Evolutionary conservation across 2,113 vertebrate genomes (phyloP), one percentile per base, ranked within the genome.

Genomic region (Solenodon paradoxus): DNA sequence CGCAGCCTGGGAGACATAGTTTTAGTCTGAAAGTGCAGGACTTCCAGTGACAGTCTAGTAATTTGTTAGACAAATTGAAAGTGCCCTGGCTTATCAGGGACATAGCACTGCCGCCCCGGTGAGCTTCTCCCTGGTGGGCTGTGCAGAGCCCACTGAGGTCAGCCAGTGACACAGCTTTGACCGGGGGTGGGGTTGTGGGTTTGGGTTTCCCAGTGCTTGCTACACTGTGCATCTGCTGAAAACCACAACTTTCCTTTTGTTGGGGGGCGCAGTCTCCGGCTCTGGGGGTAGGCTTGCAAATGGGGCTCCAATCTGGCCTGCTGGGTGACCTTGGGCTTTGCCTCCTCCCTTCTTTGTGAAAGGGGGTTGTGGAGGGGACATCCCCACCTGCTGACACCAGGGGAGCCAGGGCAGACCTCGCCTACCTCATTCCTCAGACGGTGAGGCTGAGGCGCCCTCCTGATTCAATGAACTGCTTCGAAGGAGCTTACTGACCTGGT

Each of bases 21-120:
- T 69, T 40, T 64, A 32, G 55, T 75, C 35, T 9, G 53, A 80
- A 17, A 19, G 35, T 4, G 6, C 17, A 20, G 78, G 57, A 53
- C 68, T 79, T 90, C 61, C 11, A 3, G 28, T 51, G 51, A 59
- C 40, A 26, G 75, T 57, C 42, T n/a, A 45, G 13, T 92, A 45
- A n/a, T 38, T 75, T 93, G 20, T 11, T 63, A 32, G 83, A 53
- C 24, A 74, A 32, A 42, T 9, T 66, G 55, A 64, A 92, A 45
- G n/a, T 57, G 24, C 61, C 30, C 40, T 84, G 19, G 80, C 28
- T 32, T 81, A 38, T 35, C 11, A 9, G 82, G 78, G 53, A 78
- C 51, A 9, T 22, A 4, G 0, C 9, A 9, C 15, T 2, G 19
- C 30, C 5, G 9, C 68, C 8, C 3, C 47, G 10, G 30, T 35